Evolutionary conservation across 2,888 invertebrate genomes (phyloP).

Genomic region (Andrena bucephala): DNA sequence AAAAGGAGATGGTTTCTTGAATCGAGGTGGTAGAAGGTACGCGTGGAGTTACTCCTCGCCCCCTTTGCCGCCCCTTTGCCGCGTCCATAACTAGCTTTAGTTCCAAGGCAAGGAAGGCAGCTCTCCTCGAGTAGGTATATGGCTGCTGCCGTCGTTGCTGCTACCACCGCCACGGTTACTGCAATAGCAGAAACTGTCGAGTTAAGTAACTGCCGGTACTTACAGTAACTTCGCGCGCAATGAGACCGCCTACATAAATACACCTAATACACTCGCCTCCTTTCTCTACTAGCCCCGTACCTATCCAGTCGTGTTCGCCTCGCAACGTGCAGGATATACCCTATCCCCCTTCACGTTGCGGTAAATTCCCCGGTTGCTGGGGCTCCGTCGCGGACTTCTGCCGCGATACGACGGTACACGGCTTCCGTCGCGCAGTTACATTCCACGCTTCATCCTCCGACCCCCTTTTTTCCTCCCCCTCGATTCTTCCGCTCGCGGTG

Average conservation of each 20-base stretch:
- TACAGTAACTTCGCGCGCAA: conserved; percentile 83
- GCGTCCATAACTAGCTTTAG: conserved; percentile 74
- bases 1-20: conserved; percentile 69
- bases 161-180: conserved; percentile 63
- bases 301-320: conserved; percentile 49
- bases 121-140: conserved; percentile 63
- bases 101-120: conserved; percentile 68
- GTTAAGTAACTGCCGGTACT: conserved; percentile 83
- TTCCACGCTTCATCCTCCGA: conserved; percentile 11
- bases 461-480: background rate
- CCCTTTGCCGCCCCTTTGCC: conserved; percentile 39
- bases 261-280: conserved; percentile 76
- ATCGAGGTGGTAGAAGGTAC: conserved; percentile 60
- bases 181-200: conserved; percentile 82
- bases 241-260: conserved; percentile 83
- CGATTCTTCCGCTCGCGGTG: background rate
- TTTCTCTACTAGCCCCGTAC: conserved; percentile 44
- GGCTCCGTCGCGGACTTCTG: conserved; percentile 51
- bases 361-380: conserved; percentile 58
- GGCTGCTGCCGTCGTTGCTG: conserved; percentile 59
- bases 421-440: conserved; percentile 37
- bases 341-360: conserved; percentile 53
- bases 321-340: conserved; percentile 60
- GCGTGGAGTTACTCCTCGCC: conserved; percentile 52
- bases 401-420: conserved; percentile 59